Evolutionary conservation across 1,140 invertebrate genomes (phyloP), one percentile per base, ranked within the genome.

Genomic region (Trichonephila clavata): DNA sequence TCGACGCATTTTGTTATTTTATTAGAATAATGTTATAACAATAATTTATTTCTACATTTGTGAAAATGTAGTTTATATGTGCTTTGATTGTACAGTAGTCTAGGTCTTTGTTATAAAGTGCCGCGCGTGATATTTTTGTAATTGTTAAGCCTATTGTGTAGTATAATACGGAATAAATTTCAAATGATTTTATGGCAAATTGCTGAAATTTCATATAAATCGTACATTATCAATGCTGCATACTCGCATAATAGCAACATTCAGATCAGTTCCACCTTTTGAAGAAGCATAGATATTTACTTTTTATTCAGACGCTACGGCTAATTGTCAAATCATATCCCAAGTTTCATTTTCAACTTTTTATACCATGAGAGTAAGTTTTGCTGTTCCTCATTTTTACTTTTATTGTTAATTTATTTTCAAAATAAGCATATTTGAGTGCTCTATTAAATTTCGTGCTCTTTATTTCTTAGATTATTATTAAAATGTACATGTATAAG

Each of bases 71-170:
- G 71, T 39, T 77, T 14, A 32, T 77, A 27, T 77, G n/a, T n/a
- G 71, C 24, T 8, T 77, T 32, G 13, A 39, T 27, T 77, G 71
- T 77, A 13, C 6, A 77, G 71, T 77, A 77, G 71, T 77, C 24
- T 77, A 77, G 71, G 71, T 77, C 71, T 77, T 77, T 77, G 71
- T 77, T 77, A 77, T 32, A 77, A 20, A 77, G 27, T 20, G 27
- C 27, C 10, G 7, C 50, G 50, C 27, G 32, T 77, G 27, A 77
- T 77, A 77, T 77, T 77, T 77, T 77, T 77, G 32, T 39, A 77
- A 39, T 77, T 77, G 71, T 77, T 77, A 77, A 77, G 71, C 71
- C 71, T 77, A 77, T 77, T 77, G 71, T 77, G 27, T 18, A 32
- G 16, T 77, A 77, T 50, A 50, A 50, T 32, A 32, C 18, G 18